These are phyloP conservation scores for Ridgeia piscesae DNA, from an alignment of 1,140 invertebrate species.

Conservation along the genomic window DNA sequence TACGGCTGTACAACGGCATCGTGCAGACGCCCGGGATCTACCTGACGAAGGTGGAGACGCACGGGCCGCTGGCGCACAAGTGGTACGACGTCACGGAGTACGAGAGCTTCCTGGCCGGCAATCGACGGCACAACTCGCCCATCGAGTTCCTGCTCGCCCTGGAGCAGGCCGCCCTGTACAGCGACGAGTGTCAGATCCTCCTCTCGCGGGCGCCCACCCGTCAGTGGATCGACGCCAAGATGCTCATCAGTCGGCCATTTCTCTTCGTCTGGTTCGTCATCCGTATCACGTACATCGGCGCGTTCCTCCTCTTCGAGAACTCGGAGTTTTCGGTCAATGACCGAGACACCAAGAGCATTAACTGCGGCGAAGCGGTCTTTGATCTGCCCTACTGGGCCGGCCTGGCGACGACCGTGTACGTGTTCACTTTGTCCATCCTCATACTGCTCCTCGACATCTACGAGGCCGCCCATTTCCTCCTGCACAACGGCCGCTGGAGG, in stretches of 20 bases:
- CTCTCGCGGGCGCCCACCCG: background rate
- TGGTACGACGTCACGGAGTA: constrained; percentile 26
- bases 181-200: background rate
- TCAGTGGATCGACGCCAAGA: constrained; percentile 3
- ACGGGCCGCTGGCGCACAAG: background rate
- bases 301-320: background rate
- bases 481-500: background rate
- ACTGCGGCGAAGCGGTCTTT: background rate
- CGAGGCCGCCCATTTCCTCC: background rate
- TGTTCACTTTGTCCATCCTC: background rate
- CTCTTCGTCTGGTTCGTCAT: background rate
- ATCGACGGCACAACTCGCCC: constrained; percentile 10
- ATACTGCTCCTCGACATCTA: background rate
- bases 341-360: background rate
- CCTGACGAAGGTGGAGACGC: constrained; percentile 6
- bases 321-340: background rate
- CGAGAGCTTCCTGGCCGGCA: background rate
- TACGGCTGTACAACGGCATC: constrained; percentile 12
- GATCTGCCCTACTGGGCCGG: background rate
- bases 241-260: background rate
- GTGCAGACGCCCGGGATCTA: constrained; percentile 18
- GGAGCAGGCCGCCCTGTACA: background rate
- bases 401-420: background rate
- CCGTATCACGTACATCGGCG: background rate
- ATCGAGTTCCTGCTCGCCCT: background rate